Conservation (phyloP, 2,797 vertebrate species). For the Girardinus metallicus region DNA sequence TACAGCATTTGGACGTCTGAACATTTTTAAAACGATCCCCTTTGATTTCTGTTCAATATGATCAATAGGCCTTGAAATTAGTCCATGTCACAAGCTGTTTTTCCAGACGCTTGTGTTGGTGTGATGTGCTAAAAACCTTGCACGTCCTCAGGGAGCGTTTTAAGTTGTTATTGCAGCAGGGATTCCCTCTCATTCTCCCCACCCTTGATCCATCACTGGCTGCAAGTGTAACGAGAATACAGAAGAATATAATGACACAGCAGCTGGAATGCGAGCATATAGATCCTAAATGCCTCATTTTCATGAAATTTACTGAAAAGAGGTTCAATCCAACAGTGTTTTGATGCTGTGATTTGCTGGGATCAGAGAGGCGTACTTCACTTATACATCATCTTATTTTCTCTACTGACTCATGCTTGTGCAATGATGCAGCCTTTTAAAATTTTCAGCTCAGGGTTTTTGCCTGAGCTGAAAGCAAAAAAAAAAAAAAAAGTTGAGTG, state of each 20-base stretch:
- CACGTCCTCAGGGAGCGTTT: slow-evolving; percentile 48
- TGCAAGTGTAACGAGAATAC: slow-evolving; percentile 30
- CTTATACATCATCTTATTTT: slow-evolving; percentile 11
- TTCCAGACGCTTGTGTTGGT: background rate
- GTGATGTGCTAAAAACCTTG: slow-evolving; percentile 38
- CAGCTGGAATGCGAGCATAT: slow-evolving; percentile 33
- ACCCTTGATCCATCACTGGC: slow-evolving; percentile 32
- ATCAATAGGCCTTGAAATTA: background rate
- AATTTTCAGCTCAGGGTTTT: background rate
- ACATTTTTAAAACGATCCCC: background rate
- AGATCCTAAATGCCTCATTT: background rate
- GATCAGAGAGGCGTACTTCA: slow-evolving; percentile 3
- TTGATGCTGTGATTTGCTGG: background rate
- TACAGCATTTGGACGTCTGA: background rate
- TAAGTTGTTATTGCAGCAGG: slow-evolving; percentile 79
- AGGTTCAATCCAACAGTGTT: background rate
- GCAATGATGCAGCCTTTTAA: slow-evolving; percentile 12
- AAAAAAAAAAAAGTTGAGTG: slow-evolving; percentile 15
- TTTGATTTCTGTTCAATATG: background rate
- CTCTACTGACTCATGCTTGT: slow-evolving; percentile 16
- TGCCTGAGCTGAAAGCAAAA: background rate
- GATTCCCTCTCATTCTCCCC: slow-evolving; percentile 55
- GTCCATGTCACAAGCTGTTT: background rate
- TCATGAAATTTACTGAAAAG: background rate
- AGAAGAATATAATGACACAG: slow-evolving; percentile 29